phyloP scores from a whole-genome alignment of 2,113 vertebrate species.

The Microtus montanus region DNA sequence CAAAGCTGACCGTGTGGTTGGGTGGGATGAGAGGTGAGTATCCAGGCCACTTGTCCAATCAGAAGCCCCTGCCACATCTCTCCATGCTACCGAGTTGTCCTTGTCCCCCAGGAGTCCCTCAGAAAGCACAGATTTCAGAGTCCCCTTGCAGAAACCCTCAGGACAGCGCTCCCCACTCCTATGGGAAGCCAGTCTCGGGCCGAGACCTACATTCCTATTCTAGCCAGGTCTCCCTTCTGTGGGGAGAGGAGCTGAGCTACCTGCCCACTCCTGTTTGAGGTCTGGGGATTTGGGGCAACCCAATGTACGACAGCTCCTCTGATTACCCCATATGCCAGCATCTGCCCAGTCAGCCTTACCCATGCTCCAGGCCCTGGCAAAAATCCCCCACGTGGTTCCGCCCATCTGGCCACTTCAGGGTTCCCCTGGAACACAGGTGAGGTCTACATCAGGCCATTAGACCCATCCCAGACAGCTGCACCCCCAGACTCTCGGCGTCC shows the following conservation, averaged over 20 bases:
- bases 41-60: neutral
- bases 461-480: neutral
- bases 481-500: neutral
- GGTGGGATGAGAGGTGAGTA: neutral
- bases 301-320: neutral
- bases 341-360: slow-evolving; percentile 76
- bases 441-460: neutral
- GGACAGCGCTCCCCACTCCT: neutral
- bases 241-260: rapidly evolving
- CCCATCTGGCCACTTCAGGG: slow-evolving; percentile 84
- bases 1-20: slow-evolving; percentile 80
- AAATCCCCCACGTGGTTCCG: slow-evolving; percentile 85
- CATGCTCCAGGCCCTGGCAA: slow-evolving; percentile 85
- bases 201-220: neutral
- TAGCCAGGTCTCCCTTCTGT: neutral
- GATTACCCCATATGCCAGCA: rapidly evolving
- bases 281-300: neutral
- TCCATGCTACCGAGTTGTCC: neutral
- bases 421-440: slow-evolving; percentile 82
- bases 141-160: neutral
- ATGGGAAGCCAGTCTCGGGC: neutral
- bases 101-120: neutral
- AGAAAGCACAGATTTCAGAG: neutral
- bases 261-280: neutral
- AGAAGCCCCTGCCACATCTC: neutral